Conservation (phyloP, 2,113 vertebrate species). For the Amazona guildingii region DNA sequence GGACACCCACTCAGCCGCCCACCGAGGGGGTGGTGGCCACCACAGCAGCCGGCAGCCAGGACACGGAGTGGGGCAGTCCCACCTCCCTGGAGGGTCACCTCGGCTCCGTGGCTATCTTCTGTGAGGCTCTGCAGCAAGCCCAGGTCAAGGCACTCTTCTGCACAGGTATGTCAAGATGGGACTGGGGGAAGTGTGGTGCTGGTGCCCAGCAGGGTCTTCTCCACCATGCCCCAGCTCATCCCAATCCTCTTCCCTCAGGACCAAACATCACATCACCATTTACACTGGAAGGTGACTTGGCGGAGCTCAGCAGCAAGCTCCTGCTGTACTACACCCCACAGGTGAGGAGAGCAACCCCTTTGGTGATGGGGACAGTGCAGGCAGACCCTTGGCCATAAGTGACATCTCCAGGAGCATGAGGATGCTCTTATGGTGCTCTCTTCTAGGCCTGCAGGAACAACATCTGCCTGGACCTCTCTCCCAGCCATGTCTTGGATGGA, state of each 20-base stretch:
- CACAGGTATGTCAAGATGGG: conserved; percentile 70
- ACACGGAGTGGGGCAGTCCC: conserved; percentile 95
- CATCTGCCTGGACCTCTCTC: conserved; percentile 93
- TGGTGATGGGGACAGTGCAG: not conserved
- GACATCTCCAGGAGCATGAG: not conserved
- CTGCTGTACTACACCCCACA: conserved; percentile 95
- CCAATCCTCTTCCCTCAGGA: conserved; percentile 69
- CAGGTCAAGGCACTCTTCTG: conserved; percentile 78
- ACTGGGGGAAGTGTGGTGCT: rapidly evolving
- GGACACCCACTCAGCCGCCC: conserved; percentile 66
- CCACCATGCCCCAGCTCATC: not conserved
- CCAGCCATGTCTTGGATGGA: conserved; percentile 86
- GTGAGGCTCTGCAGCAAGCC: conserved; percentile 84
- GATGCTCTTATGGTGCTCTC: not conserved
- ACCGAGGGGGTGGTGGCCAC: conserved; percentile 82
- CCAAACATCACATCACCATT: conserved; percentile 89
- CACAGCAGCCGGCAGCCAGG: conserved; percentile 89
- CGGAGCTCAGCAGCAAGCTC: conserved; percentile 86
- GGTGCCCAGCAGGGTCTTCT: not conserved
- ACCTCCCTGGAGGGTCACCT: conserved; percentile 92
- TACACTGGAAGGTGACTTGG: conserved; percentile 85
- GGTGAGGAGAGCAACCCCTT: conserved; percentile 67
- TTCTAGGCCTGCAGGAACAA: conserved; percentile 91
- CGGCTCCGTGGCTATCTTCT: conserved; percentile 91
- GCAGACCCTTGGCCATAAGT: not conserved